Conservation (phyloP, 2,888 invertebrate species). For the Ceramica pisi region DNA sequence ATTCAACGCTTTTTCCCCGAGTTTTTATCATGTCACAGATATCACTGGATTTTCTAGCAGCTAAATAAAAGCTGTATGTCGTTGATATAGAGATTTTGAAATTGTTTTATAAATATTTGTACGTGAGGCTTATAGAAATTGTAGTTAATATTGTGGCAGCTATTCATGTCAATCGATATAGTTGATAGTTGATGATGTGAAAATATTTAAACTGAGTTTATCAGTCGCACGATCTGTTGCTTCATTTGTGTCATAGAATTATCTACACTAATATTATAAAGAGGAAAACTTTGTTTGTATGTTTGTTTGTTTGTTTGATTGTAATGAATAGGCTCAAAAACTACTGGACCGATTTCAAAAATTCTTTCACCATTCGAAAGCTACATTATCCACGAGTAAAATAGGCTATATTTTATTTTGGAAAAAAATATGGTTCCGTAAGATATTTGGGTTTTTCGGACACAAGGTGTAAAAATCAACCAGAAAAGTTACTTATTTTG, state of each 20-base stretch:
- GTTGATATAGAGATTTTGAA: conserved; percentile 34
- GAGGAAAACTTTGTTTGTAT: too few species aligned
- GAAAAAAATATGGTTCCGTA: too few species aligned
- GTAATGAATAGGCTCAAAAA: too few species aligned
- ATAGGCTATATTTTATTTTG: too few species aligned
- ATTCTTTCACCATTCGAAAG: too few species aligned
- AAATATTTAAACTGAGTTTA: conserved; percentile 42
- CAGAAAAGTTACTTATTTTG: too few species aligned
- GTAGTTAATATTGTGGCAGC: conserved; percentile 14
- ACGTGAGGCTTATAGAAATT: conserved; percentile 18
- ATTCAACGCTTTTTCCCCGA: conserved; percentile 24
- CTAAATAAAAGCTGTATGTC: conserved; percentile 14
- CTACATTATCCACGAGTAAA: too few species aligned
- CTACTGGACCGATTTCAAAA: too few species aligned
- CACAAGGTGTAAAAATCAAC: too few species aligned
- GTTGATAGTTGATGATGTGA: conserved; percentile 36
- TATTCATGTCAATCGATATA: conserved; percentile 52
- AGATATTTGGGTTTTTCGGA: too few species aligned
- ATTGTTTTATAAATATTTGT: conserved; percentile 37
- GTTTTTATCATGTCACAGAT: conserved; percentile 39
- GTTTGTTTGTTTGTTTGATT: too few species aligned
- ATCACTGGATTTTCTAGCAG: background rate
- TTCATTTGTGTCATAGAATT: conserved; percentile 3
- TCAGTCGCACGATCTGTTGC: conserved; percentile 35
- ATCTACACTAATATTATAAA: too few species aligned